Conservation (phyloP, 1,140 invertebrate genomes). For the Caenorhabditis remanei region DNA sequence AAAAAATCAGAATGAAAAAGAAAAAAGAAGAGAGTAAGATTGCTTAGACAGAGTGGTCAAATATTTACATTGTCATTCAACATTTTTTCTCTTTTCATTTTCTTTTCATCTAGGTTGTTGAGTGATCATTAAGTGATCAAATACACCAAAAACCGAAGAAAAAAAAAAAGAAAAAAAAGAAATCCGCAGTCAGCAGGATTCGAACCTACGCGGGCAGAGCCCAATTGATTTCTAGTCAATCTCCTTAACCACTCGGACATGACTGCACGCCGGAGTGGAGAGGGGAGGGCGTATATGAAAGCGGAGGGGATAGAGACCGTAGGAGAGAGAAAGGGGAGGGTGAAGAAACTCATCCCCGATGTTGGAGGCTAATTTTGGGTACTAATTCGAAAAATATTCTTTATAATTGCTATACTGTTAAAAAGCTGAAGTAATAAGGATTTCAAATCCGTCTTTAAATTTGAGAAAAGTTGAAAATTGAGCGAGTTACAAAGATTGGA, state of each 20-base stretch:
- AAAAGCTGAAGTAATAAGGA: neutral
- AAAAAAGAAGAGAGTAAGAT: neutral
- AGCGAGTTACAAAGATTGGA: too few relatives aligned
- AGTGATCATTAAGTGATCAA: neutral
- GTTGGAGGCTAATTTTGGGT: neutral
- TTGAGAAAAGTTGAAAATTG: neutral
- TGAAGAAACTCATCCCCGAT: too few relatives aligned
- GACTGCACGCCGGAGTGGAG: conserved; percentile 17
- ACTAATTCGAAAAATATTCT: neutral
- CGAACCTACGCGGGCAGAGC: conserved; percentile 71
- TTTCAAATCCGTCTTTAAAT: neutral
- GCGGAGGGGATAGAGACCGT: neutral
- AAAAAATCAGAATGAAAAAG: neutral
- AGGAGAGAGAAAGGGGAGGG: too few relatives aligned
- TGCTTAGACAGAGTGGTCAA: conserved; percentile 6
- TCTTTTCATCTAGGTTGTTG: neutral
- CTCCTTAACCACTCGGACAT: conserved; percentile 67
- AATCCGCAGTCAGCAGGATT: conserved; percentile 68
- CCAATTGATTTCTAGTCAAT: conserved; percentile 69
- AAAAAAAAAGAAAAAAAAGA: neutral
- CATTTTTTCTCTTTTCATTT: conserved; percentile 16
- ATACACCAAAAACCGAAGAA: too few relatives aligned
- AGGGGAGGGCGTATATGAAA: neutral
- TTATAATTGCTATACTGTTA: neutral
- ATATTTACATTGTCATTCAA: conserved; percentile 48